Conservation (phyloP, 64 coral and sea anemone species). For the Astreopora myriophthalma region DNA sequence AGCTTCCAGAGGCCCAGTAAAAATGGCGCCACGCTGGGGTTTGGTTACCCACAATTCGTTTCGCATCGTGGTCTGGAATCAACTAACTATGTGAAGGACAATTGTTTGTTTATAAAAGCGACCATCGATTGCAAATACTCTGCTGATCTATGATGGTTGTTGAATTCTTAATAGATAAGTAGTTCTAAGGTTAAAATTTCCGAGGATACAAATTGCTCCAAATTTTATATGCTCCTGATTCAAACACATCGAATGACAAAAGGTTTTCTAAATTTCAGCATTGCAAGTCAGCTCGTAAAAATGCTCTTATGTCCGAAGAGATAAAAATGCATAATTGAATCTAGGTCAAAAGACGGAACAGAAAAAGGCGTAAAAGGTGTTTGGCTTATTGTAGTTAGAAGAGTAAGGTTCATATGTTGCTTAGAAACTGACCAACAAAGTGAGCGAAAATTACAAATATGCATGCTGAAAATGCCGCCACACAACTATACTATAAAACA, state of each 20-base stretch:
- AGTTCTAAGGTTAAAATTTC: background rate
- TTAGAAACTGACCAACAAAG: no score
- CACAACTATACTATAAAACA: no score
- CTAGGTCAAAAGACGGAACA: background rate
- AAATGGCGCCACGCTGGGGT: constrained; percentile 81
- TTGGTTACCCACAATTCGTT: constrained; percentile 98
- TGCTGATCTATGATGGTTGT: constrained; percentile 60
- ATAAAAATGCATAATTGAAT: background rate
- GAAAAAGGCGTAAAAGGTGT: no score
- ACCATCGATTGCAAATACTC: constrained; percentile 91
- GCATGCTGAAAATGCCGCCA: no score
- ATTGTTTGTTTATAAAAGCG: constrained; percentile 84
- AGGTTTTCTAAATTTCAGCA: background rate
- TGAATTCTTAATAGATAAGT: no score
- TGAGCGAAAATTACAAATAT: no score
- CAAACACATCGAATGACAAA: background rate
- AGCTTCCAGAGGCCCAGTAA: constrained; percentile 94
- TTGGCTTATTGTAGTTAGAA: no score
- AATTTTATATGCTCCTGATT: background rate
- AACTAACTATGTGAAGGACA: constrained; percentile 80
- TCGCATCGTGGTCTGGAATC: constrained; percentile 91
- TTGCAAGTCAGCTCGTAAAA: no score
- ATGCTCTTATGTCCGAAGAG: background rate
- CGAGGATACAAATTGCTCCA: background rate
- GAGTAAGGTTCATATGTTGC: no score